phyloP scores from a whole-genome alignment of 2,113 vertebrate genomes.

The Sander vitreus region DNA sequence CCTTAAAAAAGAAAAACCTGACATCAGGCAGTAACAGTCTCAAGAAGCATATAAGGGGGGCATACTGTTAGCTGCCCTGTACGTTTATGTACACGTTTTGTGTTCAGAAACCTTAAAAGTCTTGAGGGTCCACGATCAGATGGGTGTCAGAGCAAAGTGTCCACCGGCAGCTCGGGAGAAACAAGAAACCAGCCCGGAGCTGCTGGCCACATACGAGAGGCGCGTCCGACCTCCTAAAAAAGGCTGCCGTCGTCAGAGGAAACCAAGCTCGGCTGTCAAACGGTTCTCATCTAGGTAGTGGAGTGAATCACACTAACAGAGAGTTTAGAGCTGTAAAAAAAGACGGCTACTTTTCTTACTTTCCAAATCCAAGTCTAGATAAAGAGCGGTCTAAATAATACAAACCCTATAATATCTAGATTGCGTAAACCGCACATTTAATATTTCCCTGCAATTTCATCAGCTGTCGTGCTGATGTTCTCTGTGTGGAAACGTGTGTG shows the following conservation, averaged over 20 bases:
- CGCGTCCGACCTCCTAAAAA: background rate
- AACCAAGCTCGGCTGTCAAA: conserved; percentile 15
- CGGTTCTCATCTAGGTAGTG: conserved; percentile 21
- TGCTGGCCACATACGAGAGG: conserved; percentile 29
- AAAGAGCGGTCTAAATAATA: conserved; percentile 44
- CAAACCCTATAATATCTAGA: conserved; percentile 47
- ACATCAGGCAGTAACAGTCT: conserved; percentile 79
- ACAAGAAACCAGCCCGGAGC: conserved; percentile 14
- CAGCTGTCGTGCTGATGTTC: conserved; percentile 50
- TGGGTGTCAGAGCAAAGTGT: conserved; percentile 22
- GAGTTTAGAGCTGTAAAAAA: conserved; percentile 33
- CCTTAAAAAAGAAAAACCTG: conserved; percentile 57
- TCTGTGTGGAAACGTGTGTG: conserved; percentile 48
- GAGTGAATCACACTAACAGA: conserved; percentile 31
- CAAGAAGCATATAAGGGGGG: conserved; percentile 42
- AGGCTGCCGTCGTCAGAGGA: background rate
- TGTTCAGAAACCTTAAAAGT: conserved; percentile 60
- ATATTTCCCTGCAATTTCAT: conserved; percentile 70
- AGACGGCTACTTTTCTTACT: conserved; percentile 20
- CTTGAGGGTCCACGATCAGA: conserved; percentile 22
- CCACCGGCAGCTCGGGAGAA: background rate
- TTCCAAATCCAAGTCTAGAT: conserved; percentile 47
- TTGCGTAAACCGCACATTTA: conserved; percentile 48
- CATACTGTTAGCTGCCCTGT: conserved; percentile 78
- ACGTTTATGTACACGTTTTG: conserved; percentile 54